phyloP scores from a whole-genome alignment of 1,140 invertebrate species.

The Drosophila nikananu region DNA sequence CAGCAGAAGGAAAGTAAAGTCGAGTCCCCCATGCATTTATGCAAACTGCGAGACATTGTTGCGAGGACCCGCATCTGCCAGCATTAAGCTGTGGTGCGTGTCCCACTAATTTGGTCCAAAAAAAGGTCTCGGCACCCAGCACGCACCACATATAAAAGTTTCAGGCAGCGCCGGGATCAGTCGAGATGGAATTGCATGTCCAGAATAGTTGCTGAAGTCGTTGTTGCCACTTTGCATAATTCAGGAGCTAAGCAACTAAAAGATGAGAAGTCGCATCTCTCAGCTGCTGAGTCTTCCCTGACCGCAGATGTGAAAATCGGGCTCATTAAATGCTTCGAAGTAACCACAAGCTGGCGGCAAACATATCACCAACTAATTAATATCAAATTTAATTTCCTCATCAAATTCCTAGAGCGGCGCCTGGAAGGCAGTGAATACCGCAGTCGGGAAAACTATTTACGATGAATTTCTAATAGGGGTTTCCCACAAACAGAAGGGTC shows the following conservation, averaged over 20 bases:
- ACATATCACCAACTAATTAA: conserved; percentile 26
- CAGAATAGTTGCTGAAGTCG: conserved; percentile 58
- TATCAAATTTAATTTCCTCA: conserved; percentile 14
- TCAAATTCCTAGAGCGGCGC: background rate
- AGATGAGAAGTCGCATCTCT: background rate
- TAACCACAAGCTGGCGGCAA: conserved; percentile 2
- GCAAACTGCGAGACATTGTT: conserved; percentile 58
- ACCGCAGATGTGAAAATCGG: background rate
- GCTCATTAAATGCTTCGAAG: background rate
- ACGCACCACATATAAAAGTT: conserved; percentile 73
- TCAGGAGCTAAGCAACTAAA: conserved; percentile 22
- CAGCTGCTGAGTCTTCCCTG: background rate
- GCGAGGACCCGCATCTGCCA: conserved; percentile 19
- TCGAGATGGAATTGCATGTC: conserved; percentile 60
- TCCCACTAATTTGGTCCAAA: conserved; percentile 63
- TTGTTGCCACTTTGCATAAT: conserved; percentile 55
- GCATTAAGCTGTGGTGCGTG: conserved; percentile 60
- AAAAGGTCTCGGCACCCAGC: conserved; percentile 44
- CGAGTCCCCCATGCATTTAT: conserved; percentile 65
- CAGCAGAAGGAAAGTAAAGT: conserved; percentile 47
- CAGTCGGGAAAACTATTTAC: background rate
- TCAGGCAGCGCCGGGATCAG: conserved; percentile 27
- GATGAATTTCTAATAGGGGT: background rate
- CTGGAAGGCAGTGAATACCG: background rate
- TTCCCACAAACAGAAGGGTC: background rate